Evolutionary conservation across 37 sponge, comb jelly and placozoan genomes (phyloP).

Genomic region (Eunapius fragilis): DNA sequence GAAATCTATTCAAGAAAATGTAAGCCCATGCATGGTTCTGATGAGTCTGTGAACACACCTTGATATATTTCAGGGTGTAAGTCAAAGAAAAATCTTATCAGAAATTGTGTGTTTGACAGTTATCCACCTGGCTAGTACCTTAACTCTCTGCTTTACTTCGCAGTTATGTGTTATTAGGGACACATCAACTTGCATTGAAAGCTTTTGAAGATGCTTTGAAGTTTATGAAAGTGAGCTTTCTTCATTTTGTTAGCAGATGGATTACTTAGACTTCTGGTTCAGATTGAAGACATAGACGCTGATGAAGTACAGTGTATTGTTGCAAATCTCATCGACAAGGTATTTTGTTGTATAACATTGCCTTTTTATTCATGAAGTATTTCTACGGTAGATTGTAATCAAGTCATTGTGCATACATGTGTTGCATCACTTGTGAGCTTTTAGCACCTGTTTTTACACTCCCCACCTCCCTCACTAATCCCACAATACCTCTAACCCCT

Average conservation of each 20-base stretch:
- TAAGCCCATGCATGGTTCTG: slow-evolving; percentile 36
- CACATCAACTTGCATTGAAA: slow-evolving; percentile 62
- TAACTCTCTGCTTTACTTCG: neutral
- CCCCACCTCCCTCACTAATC: no score
- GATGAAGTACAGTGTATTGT: slow-evolving; percentile 95
- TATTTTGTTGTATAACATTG: slow-evolving; percentile 3
- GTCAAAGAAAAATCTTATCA: no score
- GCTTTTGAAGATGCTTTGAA: slow-evolving; percentile 66
- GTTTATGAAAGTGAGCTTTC: slow-evolving; percentile 23
- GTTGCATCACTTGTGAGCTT: no score
- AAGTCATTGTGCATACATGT: no score
- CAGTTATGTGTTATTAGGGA: slow-evolving; percentile 67
- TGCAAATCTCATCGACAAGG: slow-evolving; percentile 95
- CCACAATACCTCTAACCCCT: no score
- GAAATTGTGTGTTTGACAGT: no score
- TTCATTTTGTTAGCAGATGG: neutral
- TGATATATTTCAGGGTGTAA: no score
- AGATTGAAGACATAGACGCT: slow-evolving; percentile 75
- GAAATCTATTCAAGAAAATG: slow-evolving; percentile 98
- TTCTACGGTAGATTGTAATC: no score
- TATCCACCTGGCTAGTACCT: no score
- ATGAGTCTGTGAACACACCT: no score
- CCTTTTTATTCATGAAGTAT: neutral
- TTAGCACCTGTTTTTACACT: no score
- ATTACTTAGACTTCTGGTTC: neutral